A percentile compares a stretch with the other conserved stretches of the same genome.
phyloP scores from a whole-genome alignment of 1,140 invertebrate genomes.

The Aphelinus atriplicis region DNA sequence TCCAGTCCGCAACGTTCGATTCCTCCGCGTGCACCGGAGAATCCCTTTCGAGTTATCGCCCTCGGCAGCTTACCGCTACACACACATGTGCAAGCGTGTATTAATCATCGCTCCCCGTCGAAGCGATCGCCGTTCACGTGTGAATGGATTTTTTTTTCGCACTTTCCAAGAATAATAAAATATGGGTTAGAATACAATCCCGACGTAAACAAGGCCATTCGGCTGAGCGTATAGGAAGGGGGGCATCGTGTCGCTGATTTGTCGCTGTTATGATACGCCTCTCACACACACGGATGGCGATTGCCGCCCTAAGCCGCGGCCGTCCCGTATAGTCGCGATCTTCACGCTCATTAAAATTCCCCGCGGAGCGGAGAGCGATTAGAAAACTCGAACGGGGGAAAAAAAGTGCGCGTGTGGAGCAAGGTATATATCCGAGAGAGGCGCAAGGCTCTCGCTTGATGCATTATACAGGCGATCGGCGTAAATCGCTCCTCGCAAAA shows the following conservation, averaged over 20 bases:
- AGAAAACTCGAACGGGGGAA: neutral
- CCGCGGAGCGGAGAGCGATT: neutral
- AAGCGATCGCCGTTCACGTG: no score
- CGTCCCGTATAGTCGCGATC: neutral
- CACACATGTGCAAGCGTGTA: no score
- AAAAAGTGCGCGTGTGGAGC: neutral
- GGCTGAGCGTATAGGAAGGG: neutral
- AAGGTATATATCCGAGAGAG: no score
- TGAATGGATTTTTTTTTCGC: neutral
- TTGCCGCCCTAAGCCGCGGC: neutral
- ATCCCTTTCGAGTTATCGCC: no score
- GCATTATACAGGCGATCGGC: no score
- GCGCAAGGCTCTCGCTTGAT: no score
- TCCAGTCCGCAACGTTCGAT: no score
- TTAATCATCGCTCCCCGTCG: no score
- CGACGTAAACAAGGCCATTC: conserved; percentile 8
- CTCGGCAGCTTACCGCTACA: no score
- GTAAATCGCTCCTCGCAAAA: no score
- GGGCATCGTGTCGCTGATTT: neutral
- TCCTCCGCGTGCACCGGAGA: no score
- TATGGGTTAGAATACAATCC: conserved; percentile 15
- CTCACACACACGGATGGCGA: no score
- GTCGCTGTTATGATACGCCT: neutral
- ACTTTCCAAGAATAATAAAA: neutral
- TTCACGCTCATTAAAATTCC: conserved; percentile 1